Conservation (phyloP, 2,888 invertebrate genomes). For the Rhamphomyia laevipes region DNA sequence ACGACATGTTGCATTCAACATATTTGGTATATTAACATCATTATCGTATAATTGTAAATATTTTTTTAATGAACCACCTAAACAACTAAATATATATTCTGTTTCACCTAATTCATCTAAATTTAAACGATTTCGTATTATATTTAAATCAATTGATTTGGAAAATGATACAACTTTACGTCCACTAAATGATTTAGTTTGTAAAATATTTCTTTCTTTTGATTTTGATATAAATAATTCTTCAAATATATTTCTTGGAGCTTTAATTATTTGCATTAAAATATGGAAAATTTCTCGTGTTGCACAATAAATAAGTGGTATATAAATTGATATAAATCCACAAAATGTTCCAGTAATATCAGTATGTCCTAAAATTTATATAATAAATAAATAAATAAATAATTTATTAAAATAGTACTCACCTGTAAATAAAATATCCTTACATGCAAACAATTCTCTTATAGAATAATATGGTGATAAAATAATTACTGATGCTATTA, state of each 20-base stretch:
- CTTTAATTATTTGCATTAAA: slow-evolving; percentile 29
- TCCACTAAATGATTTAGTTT: slow-evolving; percentile 33
- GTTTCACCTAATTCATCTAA: slow-evolving; percentile 26
- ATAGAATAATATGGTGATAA: slow-evolving; percentile 26
- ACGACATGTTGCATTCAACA: slow-evolving; percentile 31
- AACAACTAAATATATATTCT: slow-evolving; percentile 29
- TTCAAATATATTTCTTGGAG: slow-evolving; percentile 33
- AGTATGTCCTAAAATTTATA: slow-evolving; percentile 22
- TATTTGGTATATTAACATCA: slow-evolving; percentile 20
- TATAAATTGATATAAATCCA: slow-evolving; percentile 26
- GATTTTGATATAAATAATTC: slow-evolving; percentile 29
- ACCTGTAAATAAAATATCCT: slow-evolving; percentile 25
- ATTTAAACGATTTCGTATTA: slow-evolving; percentile 23
- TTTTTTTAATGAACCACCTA: slow-evolving; percentile 30
- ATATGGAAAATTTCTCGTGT: slow-evolving; percentile 29
- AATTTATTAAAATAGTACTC: neutral
- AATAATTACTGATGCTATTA: slow-evolving; percentile 14
- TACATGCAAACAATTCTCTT: slow-evolving; percentile 25
- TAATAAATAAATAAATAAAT: neutral
- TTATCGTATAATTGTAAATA: slow-evolving; percentile 25
- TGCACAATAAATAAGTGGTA: slow-evolving; percentile 30
- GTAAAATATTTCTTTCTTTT: slow-evolving; percentile 30
- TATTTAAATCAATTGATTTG: slow-evolving; percentile 31
- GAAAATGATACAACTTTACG: slow-evolving; percentile 34
- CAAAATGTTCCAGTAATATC: slow-evolving; percentile 23